These are phyloP conservation scores for Spinus pinus DNA, from an alignment of 2,797 vertebrate genomes.

Conservation along the genomic window DNA sequence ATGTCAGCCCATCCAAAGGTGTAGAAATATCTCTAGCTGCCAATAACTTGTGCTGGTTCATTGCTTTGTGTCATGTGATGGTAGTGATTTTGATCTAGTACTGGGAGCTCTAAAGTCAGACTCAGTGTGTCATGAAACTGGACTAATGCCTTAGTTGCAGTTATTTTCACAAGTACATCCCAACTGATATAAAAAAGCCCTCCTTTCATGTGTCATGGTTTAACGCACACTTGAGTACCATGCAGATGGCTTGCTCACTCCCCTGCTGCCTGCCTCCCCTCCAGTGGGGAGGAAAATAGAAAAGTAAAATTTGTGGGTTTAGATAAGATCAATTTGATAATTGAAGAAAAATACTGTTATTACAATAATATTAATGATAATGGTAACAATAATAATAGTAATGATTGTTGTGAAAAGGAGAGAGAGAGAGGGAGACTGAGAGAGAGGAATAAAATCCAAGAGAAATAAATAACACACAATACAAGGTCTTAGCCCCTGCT, in stretches of 20 bases:
- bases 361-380: not conserved
- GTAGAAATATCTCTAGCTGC: not conserved
- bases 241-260: not conserved
- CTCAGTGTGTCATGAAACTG: not conserved
- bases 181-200: not conserved
- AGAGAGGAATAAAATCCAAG: not conserved
- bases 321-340: not conserved
- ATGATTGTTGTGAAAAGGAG: not conserved
- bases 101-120: not conserved
- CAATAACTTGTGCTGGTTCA: not conserved
- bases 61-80: not conserved
- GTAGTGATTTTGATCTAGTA: not conserved
- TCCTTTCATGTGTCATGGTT: not conserved
- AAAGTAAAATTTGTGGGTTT: not conserved
- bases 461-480: not conserved
- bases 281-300: not conserved
- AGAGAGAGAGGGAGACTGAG: not conserved
- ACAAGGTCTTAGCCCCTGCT: not conserved
- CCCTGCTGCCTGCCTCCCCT: not conserved
- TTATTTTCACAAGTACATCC: not conserved
- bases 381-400: not conserved
- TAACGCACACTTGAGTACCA: not conserved
- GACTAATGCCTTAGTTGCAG: not conserved
- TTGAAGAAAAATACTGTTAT: not conserved
- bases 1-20: not conserved